Conservation (phyloP, 2,797 vertebrate species). For the Pantherophis vulpinus region DNA sequence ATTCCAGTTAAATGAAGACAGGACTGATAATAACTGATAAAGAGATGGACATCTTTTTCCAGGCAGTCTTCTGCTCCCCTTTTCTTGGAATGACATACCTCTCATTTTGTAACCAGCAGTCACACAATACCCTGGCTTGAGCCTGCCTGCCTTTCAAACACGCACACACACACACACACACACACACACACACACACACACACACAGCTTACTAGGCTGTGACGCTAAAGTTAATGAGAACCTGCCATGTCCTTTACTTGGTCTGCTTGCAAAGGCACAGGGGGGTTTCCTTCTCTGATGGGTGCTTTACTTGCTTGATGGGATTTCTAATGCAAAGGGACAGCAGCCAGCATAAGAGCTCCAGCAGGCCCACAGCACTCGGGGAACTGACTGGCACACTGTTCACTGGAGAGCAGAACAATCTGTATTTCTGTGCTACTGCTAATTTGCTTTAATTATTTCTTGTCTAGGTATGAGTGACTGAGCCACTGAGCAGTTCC, state of each 20-base stretch:
- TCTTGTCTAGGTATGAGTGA: slow-evolving; percentile 3
- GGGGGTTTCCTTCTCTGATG: not conserved
- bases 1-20: not conserved
- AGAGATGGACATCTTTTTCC: not conserved
- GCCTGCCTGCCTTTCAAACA: not conserved
- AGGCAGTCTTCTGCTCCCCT: not conserved
- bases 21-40: not conserved
- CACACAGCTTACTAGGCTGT: not conserved
- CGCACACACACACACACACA: no score
- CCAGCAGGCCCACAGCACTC: not conserved
- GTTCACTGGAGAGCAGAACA: slow-evolving; percentile 4
- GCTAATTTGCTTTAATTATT: slow-evolving; percentile 26
- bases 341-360: not conserved
- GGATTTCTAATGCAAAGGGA: slow-evolving; percentile 25
- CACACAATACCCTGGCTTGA: not conserved
- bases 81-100: not conserved
- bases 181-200: no score
- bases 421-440: slow-evolving; percentile 22
- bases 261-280: not conserved
- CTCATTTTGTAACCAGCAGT: not conserved
- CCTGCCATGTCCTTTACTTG: not conserved
- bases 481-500: not conserved
- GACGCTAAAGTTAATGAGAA: slow-evolving; percentile 30
- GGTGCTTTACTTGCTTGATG: not conserved
- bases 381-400: not conserved